Evolutionary conservation across 2,888 invertebrate species (phyloP), one percentile per base, ranked within the genome.

Genomic region (Melieria crassipennis): DNA sequence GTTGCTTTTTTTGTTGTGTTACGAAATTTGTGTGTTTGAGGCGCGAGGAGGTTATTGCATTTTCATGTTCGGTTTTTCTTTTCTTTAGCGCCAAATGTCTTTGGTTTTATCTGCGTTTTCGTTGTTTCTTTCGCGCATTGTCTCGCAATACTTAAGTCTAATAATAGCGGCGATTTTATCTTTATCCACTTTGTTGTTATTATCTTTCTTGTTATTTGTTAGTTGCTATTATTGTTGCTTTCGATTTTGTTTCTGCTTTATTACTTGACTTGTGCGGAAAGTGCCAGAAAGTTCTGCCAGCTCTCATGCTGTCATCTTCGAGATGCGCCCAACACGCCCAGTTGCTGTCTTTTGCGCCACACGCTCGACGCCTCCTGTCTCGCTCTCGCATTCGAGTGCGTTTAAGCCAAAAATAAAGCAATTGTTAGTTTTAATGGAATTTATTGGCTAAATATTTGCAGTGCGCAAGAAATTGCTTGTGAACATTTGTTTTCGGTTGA

Each of bases 361-460:
- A n/a, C 52, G 10, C 52, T 52, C 13, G 16, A 7, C 16, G 50
- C 50, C 7, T 52, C 1, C 52, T 52, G 52, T 52, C 52, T 30
- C 30, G 30, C 30, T 30, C 30, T 57, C 30, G 13, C 30, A 57
- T 7, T 57, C 16, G 5, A 10, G 30, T 50, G 45, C 76, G 65
- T 73, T 78, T 78, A 80, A 79, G 79, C 79, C 75, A 74, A 77
- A 78, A 80, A 78, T 79, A 78, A 80, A 78, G 78, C 80, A 79
- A 80, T 79, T 80, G 78, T 79, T 80, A 79, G 78, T 77, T 80
- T 77, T 79, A 78, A 79, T 78, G 77, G 78, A 80, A 80, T 79
- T 80, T 80, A 80, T 80, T 80, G 79, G 75, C 74, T 76, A 80
- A 79, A 79, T 79, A 80, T 80, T 80, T 80, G 78, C 73, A 72